Base-by-base conservation (phyloP, 1,140 invertebrate genomes). In the Drosophila rufa region DNA sequence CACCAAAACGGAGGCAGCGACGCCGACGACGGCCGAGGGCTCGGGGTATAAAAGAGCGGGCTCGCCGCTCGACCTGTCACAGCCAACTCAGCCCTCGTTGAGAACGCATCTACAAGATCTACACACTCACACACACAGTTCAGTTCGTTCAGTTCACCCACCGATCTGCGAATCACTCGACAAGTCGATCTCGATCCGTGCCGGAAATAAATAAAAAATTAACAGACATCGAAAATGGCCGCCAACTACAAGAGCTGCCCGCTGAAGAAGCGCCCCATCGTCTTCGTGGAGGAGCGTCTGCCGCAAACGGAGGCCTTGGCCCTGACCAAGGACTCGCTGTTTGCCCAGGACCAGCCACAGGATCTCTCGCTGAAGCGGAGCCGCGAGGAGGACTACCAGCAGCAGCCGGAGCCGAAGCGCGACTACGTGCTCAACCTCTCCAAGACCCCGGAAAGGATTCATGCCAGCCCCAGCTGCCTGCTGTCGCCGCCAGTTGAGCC, bases 231-330 rank as follows among this genome's bases (percentile, higher is more conserved):
- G 14, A 75, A 55, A 65, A 92, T 92, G 91, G 79, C 82, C 43
- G 58, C 79, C 79, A 97, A 96, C 92, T 97, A 97, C 94, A 97
- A 96, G 87, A 96, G 97, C 93, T 97, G 97, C 92, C 97, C 97
- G 92, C 94, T 98, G 33, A 98, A 98, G 93, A 98, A 98, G 94
- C 95, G 97, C 92, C 97, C 97, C 64, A 95, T 97, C 71, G 94
- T 94, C 15, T 93, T 96, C 22, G 82, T 87, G 42, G 74, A 94
- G 94, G 83, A 94, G 50, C 74, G 70, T 5, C 75, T 78, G 46
- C 71, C 73, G 61, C 90, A 91, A 81, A 85, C 80, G 30, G 90
- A 86, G 75, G 85, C 90, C 73, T 92, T 91, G 83, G 83, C 89
- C 12, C 19, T 91, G 70, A 83, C 84, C 71, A 82, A 89, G 76